phyloP scores from a whole-genome alignment of 2,888 invertebrate genomes.

The Macroteleia sp. region DNA sequence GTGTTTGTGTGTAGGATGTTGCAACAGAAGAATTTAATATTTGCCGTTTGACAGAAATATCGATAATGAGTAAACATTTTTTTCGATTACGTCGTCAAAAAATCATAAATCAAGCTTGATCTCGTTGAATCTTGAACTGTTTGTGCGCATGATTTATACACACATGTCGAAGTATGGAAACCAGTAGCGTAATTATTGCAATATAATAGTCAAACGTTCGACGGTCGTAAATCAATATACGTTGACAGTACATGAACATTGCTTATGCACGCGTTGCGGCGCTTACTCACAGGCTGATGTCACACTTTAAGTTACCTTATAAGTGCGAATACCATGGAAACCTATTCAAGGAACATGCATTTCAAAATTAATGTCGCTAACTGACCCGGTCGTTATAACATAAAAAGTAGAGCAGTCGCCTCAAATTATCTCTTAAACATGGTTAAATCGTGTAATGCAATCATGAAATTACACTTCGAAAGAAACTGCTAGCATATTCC shows the following conservation, averaged over 20 bases:
- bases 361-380: slow-evolving; percentile 61
- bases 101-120: slow-evolving; percentile 56
- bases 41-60: slow-evolving; percentile 18
- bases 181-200: slow-evolving; percentile 66
- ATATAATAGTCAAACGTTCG: slow-evolving; percentile 60
- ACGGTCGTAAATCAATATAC: slow-evolving; percentile 59
- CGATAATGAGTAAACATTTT: slow-evolving; percentile 44
- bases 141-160: slow-evolving; percentile 50
- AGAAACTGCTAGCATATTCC: neutral
- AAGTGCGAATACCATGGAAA: slow-evolving; percentile 60
- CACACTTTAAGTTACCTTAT: slow-evolving; percentile 63
- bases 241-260: slow-evolving; percentile 56
- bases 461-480: slow-evolving; percentile 8
- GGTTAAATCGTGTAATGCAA: slow-evolving; percentile 38
- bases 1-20: no score
- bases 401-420: slow-evolving; percentile 45
- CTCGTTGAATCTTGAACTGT: slow-evolving; percentile 41
- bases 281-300: slow-evolving; percentile 65
- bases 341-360: slow-evolving; percentile 58
- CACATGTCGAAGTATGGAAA: slow-evolving; percentile 52
- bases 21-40: slow-evolving; percentile 46
- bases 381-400: slow-evolving; percentile 58
- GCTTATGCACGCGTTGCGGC: slow-evolving; percentile 54
- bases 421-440: slow-evolving; percentile 38
- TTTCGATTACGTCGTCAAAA: slow-evolving; percentile 25